Evolutionary conservation across 2,888 invertebrate species (phyloP).

Genomic region (Cheilosia scutellata): DNA sequence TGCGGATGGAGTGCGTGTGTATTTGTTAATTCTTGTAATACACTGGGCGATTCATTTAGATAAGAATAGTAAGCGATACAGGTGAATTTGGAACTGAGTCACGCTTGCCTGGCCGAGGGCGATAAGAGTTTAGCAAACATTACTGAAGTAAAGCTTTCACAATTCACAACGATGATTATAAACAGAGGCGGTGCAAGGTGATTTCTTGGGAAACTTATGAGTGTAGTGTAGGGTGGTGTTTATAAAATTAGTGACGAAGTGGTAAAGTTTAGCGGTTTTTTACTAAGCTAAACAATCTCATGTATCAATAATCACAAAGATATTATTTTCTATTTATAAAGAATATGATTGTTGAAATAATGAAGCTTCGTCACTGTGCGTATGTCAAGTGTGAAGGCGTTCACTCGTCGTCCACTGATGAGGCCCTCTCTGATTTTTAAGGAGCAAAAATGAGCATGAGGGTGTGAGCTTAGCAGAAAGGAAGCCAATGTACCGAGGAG

Average conservation of each 20-base stretch:
- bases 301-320: too few relatives aligned
- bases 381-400: too few relatives aligned
- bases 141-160: conserved; percentile 33
- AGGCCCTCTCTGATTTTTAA: too few relatives aligned
- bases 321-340: too few relatives aligned
- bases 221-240: neutral
- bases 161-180: conserved; percentile 21
- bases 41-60: conserved; percentile 19
- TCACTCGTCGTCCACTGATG: too few relatives aligned
- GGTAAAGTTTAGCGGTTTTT: neutral
- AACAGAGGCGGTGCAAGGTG: conserved; percentile 20
- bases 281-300: too few relatives aligned
- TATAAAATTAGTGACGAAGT: neutral
- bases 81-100: conserved; percentile 62
- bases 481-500: too few relatives aligned
- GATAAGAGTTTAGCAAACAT: conserved; percentile 54
- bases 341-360: too few relatives aligned
- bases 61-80: conserved; percentile 22
- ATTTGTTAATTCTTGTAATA: conserved; percentile 42
- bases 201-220: conserved; percentile 42
- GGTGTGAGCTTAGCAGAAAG: too few relatives aligned
- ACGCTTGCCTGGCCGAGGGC: neutral
- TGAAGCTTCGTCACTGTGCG: too few relatives aligned
- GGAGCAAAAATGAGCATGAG: too few relatives aligned
- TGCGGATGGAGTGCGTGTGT: neutral